Conservation (phyloP, 2,797 vertebrate genomes). For the Kryptopterus vitreolus region DNA sequence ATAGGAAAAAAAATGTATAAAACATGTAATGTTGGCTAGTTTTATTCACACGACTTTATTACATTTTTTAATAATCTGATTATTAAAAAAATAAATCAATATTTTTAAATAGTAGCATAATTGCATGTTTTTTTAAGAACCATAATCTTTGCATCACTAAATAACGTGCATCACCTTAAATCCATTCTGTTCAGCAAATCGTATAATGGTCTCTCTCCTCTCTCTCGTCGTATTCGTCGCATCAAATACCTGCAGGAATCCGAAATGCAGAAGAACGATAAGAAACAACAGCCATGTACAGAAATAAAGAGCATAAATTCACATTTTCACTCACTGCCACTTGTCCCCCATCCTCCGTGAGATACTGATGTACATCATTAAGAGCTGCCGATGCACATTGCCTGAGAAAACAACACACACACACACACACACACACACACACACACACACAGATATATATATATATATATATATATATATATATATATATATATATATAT, state of each 20-base stretch:
- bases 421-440: too few species aligned
- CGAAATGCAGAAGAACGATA: neutral
- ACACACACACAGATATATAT: too few species aligned
- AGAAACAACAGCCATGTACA: neutral
- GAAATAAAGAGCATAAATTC: too few species aligned
- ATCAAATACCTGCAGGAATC: constrained; percentile 86
- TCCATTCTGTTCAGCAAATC: constrained; percentile 92
- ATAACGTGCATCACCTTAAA: constrained; percentile 83
- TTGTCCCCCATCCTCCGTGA: constrained; percentile 88
- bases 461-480: too few species aligned
- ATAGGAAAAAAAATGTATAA: neutral
- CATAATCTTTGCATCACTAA: neutral
- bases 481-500: too few species aligned
- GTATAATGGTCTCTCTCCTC: constrained; percentile 88
- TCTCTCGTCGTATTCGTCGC: constrained; percentile 98
- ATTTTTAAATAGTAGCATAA: neutral
- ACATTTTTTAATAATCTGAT: neutral
- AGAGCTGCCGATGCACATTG: constrained; percentile 92
- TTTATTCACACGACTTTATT: neutral
- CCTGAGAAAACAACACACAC: constrained; percentile 70
- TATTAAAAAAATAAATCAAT: neutral
- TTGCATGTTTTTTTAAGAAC: neutral
- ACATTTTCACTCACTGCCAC: constrained; percentile 82
- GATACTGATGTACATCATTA: constrained; percentile 88
- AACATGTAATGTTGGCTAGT: too few species aligned